Conservation (phyloP, 2,888 invertebrate species). For the Patella ulyssiponensis region DNA sequence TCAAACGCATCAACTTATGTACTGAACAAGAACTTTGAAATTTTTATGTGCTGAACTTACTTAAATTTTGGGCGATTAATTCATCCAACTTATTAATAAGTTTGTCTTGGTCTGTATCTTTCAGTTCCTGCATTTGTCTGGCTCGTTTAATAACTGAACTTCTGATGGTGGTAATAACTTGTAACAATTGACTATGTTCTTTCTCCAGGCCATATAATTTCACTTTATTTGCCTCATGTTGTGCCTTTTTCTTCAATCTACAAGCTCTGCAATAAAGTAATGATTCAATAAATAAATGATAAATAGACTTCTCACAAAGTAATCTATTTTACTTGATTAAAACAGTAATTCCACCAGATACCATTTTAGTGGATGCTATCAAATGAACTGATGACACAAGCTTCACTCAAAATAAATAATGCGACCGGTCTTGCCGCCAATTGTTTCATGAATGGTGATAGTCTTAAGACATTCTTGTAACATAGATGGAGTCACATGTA, state of each 20-base stretch:
- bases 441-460: no score
- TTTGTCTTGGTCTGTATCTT: slow-evolving; percentile 11
- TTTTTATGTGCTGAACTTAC: slow-evolving; percentile 47
- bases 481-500: no score
- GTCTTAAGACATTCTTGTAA: no score
- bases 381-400: no score
- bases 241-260: slow-evolving; percentile 97
- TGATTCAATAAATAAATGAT: background rate
- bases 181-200: slow-evolving; percentile 84
- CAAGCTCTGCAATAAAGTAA: slow-evolving; percentile 80
- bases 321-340: background rate
- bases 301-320: background rate
- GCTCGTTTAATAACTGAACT: slow-evolving; percentile 42
- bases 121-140: slow-evolving; percentile 25
- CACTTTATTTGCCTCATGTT: slow-evolving; percentile 98
- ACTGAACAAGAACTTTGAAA: no score
- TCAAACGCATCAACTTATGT: no score
- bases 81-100: slow-evolving; percentile 49
- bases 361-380: background rate
- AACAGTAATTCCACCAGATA: background rate
- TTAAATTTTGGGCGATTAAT: slow-evolving; percentile 49
- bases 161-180: slow-evolving; percentile 50
- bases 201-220: slow-evolving; percentile 93
- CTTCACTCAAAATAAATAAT: no score
- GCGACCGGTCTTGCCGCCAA: no score